Conservation (phyloP, 2,888 invertebrate species). For the Neoascia interrupta region DNA sequence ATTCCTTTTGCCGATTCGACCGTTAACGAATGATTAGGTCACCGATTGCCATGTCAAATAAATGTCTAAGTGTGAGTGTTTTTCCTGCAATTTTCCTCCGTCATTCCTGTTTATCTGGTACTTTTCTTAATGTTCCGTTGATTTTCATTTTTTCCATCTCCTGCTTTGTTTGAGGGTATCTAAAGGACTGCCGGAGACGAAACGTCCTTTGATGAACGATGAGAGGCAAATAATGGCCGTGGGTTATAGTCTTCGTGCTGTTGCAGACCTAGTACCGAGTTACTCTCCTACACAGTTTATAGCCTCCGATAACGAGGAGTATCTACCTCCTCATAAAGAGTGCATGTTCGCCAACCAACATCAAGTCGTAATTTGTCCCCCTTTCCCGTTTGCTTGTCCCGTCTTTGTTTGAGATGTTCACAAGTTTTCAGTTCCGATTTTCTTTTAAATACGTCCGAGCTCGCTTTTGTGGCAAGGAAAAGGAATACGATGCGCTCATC, state of each 20-base stretch:
- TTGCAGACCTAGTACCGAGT: too few relatives aligned
- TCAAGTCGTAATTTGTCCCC: slow-evolving; percentile 16
- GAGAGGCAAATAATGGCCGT: slow-evolving; percentile 45
- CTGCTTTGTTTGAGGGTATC: slow-evolving; percentile 28
- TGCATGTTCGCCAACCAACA: slow-evolving; percentile 11
- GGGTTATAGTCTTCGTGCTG: too few relatives aligned
- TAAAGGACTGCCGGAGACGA: slow-evolving; percentile 21
- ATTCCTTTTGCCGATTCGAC: too few relatives aligned
- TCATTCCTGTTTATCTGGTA: slow-evolving; percentile 37
- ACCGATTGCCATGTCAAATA: slow-evolving; percentile 45
- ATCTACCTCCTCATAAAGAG: slow-evolving; percentile 18
- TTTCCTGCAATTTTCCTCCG: slow-evolving; percentile 51
- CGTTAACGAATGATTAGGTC: too few relatives aligned
- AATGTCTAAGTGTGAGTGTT: slow-evolving; percentile 36
- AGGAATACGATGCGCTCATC: slow-evolving; percentile 36
- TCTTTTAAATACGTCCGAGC: slow-evolving; percentile 44
- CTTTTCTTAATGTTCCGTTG: slow-evolving; percentile 19
- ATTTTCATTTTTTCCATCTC: too few relatives aligned
- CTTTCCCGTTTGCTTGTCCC: neutral
- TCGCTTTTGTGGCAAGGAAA: slow-evolving; percentile 42
- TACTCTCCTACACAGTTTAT: slow-evolving; percentile 37
- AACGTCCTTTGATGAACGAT: slow-evolving; percentile 45
- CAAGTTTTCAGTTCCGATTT: slow-evolving; percentile 63
- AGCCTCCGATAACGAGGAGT: slow-evolving; percentile 37
- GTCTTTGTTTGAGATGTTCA: slow-evolving; percentile 29